Conservation (phyloP, 2,888 invertebrate species). For the Amphipoea lucens region DNA sequence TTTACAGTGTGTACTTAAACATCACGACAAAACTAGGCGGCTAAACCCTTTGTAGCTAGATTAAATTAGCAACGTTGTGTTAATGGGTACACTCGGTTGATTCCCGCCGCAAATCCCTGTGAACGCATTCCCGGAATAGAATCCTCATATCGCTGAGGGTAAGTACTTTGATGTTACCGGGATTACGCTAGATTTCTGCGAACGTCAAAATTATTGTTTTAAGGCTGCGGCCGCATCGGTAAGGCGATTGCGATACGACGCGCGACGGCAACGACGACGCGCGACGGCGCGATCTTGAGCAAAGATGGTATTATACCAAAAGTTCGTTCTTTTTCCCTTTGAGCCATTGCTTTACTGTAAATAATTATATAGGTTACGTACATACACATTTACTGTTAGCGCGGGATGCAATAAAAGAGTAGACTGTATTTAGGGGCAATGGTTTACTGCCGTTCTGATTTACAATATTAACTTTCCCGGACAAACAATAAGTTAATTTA, state of each 20-base stretch:
- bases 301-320: neutral
- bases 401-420: too few species aligned
- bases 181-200: constrained; percentile 22
- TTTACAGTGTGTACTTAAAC: constrained; percentile 2
- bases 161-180: constrained; percentile 13
- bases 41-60: constrained; percentile 41
- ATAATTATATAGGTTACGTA: neutral
- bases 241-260: neutral
- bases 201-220: constrained; percentile 7
- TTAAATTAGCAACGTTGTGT: constrained; percentile 53
- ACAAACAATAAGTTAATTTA: too few species aligned
- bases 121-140: constrained; percentile 31
- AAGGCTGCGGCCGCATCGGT: too few species aligned
- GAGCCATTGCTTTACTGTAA: neutral
- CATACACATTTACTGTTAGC: neutral
- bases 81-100: constrained; percentile 47
- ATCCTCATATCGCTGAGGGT: constrained; percentile 19
- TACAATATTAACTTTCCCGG: too few species aligned
- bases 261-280: neutral
- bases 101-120: constrained; percentile 48
- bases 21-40: constrained; percentile 14
- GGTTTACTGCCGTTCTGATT: too few species aligned
- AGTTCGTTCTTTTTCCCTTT: neutral
- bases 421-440: too few species aligned
- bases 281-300: neutral